Evolutionary conservation across 2,113 vertebrate genomes (phyloP).

Genomic region (Trematocara marginatum): DNA sequence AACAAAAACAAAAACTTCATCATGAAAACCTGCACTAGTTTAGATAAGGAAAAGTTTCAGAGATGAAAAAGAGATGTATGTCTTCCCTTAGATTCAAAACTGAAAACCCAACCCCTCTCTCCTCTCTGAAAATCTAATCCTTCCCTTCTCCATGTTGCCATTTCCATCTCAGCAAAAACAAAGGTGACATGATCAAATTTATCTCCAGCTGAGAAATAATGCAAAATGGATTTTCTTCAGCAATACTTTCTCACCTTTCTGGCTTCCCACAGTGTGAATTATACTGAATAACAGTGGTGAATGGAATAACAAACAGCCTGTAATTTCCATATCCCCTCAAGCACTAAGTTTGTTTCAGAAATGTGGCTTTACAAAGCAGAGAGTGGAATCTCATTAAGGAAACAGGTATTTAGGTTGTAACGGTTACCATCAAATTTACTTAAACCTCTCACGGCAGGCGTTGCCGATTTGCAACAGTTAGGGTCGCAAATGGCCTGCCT

Average conservation of each 20-base stretch:
- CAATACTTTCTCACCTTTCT: not conserved
- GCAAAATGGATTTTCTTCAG: constrained; percentile 2
- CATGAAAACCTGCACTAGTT: not conserved
- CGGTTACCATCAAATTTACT: not conserved
- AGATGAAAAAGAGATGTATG: rapidly evolving
- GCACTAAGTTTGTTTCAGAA: not conserved
- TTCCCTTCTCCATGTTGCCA: not conserved
- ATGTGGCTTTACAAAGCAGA: not conserved
- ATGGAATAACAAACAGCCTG: not conserved
- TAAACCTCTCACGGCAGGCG: not conserved
- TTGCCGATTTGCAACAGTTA: too few relatives aligned
- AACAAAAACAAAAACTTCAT: not conserved
- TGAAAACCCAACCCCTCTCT: not conserved
- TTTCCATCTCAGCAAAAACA: constrained; percentile 3
- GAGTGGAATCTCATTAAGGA: not conserved
- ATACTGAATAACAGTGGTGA: not conserved
- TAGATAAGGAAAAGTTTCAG: not conserved
- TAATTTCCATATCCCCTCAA: not conserved
- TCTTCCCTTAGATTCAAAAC: not conserved
- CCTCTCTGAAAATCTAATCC: not conserved
- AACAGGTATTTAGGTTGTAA: not conserved
- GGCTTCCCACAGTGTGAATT: not conserved
- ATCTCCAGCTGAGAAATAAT: not conserved
- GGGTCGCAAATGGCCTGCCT: rapidly evolving
- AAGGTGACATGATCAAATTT: not conserved